Evolutionary conservation across 92 coral and sea anemone species (phyloP).

Genomic region (Parazoanthus swiftii): DNA sequence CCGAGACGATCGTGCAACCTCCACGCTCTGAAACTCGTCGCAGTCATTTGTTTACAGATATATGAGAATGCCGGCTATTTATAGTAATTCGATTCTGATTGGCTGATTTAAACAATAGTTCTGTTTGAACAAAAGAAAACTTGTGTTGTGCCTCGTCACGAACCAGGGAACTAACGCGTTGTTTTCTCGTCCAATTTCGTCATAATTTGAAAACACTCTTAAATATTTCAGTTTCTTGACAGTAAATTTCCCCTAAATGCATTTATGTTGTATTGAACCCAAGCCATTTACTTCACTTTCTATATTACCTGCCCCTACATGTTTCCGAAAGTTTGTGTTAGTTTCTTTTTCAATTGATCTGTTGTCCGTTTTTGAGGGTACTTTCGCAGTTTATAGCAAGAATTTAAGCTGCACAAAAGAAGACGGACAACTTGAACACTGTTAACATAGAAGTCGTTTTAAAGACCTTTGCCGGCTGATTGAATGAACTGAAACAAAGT

Average conservation of each 20-base stretch:
- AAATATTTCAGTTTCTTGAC: slow-evolving; percentile 18
- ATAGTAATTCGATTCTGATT: slow-evolving; percentile 16
- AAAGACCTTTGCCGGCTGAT: background rate
- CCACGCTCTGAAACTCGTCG: slow-evolving; percentile 39
- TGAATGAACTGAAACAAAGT: background rate
- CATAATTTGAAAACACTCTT: background rate
- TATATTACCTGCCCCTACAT: background rate
- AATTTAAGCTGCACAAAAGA: background rate
- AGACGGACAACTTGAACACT: background rate
- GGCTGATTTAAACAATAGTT: slow-evolving; percentile 17
- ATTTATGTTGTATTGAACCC: background rate
- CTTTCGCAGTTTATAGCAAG: background rate
- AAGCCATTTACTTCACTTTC: background rate
- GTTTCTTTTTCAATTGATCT: background rate
- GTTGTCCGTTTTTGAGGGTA: too few species aligned
- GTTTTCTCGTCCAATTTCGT: background rate
- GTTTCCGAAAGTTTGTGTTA: background rate
- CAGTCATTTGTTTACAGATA: slow-evolving; percentile 26
- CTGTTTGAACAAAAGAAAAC: background rate
- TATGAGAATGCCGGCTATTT: slow-evolving; percentile 10
- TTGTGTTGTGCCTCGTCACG: slow-evolving; percentile 13
- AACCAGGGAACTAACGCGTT: background rate
- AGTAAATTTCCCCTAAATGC: background rate
- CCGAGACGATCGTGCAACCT: background rate
- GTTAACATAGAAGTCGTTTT: background rate